Evolutionary conservation across 2,888 invertebrate genomes (phyloP).

Genomic region (Himalopsyche japonica): DNA sequence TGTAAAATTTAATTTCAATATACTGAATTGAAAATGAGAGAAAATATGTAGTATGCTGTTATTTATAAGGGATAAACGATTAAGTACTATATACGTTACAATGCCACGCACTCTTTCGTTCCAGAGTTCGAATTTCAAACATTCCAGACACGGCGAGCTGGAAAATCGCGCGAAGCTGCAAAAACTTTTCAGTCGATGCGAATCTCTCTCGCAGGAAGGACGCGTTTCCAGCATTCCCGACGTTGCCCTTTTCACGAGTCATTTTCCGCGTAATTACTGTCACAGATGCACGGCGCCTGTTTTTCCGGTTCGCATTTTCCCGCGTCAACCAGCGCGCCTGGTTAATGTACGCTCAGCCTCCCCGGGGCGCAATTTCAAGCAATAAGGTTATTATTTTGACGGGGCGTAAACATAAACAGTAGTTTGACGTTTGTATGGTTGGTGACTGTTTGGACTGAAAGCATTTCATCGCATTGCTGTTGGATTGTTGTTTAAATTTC

Average conservation of each 20-base stretch:
- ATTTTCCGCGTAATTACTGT: neutral
- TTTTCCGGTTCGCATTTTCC: neutral
- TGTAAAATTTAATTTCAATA: no score
- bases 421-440: neutral
- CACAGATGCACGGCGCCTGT: neutral
- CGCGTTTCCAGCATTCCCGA: constrained; percentile 3
- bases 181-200: constrained; percentile 19
- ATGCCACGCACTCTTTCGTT: neutral
- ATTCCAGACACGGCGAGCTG: constrained; percentile 1
- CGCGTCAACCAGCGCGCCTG: neutral
- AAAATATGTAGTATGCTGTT: no score
- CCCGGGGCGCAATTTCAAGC: neutral
- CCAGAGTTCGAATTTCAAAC: neutral
- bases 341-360: neutral
- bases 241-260: neutral
- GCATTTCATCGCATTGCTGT: neutral
- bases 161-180: constrained; percentile 12
- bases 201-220: constrained; percentile 12
- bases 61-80: no score
- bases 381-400: neutral
- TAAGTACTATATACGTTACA: neutral
- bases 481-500: no score
- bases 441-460: neutral
- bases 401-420: neutral
- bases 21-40: no score